Percentiles rank a stretch among this genome's conserved stretches.
phyloP scores from a whole-genome alignment of 2,888 invertebrate species.

The Perizoma affinitatum region DNA sequence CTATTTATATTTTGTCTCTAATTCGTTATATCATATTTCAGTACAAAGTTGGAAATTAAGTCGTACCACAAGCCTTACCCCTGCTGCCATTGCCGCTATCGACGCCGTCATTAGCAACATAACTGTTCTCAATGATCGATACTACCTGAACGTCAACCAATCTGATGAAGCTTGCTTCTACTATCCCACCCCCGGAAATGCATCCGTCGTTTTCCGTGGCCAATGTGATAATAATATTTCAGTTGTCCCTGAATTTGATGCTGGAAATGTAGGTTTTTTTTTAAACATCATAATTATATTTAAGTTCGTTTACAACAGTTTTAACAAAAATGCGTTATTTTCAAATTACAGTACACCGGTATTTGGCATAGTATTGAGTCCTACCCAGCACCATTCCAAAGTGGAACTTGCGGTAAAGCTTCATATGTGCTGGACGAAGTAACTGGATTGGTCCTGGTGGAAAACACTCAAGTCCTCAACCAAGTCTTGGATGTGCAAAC shows the following conservation, averaged over 20 bases:
- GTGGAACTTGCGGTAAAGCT: constrained; percentile 64
- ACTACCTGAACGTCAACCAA: constrained; percentile 45
- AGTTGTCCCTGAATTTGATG: constrained; percentile 49
- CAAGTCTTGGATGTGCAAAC: constrained; percentile 56
- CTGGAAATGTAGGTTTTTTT: constrained; percentile 43
- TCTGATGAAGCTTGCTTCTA: constrained; percentile 53
- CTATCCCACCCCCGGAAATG: constrained; percentile 41
- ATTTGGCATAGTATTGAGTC: constrained; percentile 68
- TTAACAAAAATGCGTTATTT: constrained; percentile 33
- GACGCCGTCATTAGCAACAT: constrained; percentile 35
- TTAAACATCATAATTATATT: background rate
- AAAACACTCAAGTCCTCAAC: constrained; percentile 64
- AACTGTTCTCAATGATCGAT: constrained; percentile 47
- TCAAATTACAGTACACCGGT: constrained; percentile 56
- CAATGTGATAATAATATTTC: constrained; percentile 61
- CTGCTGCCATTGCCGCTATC: constrained; percentile 37
- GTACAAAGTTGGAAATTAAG: constrained; percentile 68
- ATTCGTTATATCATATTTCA: constrained; percentile 1
- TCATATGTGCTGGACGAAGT: constrained; percentile 49
- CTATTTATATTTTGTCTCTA: too few species aligned
- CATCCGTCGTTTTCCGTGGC: constrained; percentile 44
- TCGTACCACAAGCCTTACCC: constrained; percentile 35
- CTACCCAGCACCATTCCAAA: constrained; percentile 66
- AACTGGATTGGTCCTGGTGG: constrained; percentile 48
- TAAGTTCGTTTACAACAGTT: background rate